Evolutionary conservation across 2,888 invertebrate species (phyloP).

Genomic region (Torymus tubicola): DNA sequence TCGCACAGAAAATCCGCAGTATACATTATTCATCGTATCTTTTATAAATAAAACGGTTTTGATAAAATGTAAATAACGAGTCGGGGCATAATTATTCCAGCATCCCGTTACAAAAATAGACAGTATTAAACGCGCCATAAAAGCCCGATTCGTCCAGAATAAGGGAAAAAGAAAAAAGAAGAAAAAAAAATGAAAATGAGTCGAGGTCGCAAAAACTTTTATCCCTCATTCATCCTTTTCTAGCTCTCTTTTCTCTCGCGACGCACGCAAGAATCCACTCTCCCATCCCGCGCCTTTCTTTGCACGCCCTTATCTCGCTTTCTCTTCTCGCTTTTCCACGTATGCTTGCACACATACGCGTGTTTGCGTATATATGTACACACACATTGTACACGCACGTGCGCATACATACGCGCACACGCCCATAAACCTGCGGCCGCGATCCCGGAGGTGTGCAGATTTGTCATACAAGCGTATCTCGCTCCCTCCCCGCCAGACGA

Average conservation of each 20-base stretch:
- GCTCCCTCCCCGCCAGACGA: neutral
- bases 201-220: neutral
- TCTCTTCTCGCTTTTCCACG: neutral
- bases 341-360: neutral
- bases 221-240: neutral
- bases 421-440: constrained; percentile 16
- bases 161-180: too few species aligned
- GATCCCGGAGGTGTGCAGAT: constrained; percentile 33
- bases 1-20: neutral
- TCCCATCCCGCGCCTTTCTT: neutral
- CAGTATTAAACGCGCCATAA: too few species aligned
- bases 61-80: too few species aligned
- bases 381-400: neutral
- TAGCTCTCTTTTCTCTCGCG: neutral
- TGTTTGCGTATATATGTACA: constrained; percentile 4
- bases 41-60: too few species aligned
- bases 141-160: neutral
- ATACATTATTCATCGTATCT: neutral
- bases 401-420: neutral
- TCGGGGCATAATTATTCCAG: too few species aligned
- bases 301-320: constrained; percentile 28
- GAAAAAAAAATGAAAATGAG: neutral
- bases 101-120: too few species aligned
- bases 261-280: neutral
- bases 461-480: constrained; percentile 40